These are phyloP conservation scores for Colistium nudipinnis DNA, from an alignment of 2,113 vertebrate species.

Conservation along the genomic window DNA sequence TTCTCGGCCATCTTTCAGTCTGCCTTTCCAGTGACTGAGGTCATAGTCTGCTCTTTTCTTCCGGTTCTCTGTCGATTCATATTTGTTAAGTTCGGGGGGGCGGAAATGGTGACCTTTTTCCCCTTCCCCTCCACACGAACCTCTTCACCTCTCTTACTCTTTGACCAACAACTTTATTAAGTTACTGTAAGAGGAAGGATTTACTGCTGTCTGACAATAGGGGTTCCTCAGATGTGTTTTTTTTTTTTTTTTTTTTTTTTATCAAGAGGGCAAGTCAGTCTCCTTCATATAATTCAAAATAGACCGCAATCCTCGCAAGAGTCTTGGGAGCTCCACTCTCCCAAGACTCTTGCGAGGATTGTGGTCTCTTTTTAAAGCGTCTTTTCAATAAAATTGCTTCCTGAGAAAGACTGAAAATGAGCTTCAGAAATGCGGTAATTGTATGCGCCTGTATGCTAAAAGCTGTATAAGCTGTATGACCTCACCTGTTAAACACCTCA, in stretches of 20 bases:
- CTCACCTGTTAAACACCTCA: background rate
- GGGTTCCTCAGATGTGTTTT: too few relatives aligned
- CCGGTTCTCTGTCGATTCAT: slow-evolving; percentile 5
- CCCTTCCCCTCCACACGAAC: background rate
- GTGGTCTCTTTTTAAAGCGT: too few relatives aligned
- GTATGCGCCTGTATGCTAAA: background rate
- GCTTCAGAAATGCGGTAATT: too few relatives aligned
- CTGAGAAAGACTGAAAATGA: too few relatives aligned
- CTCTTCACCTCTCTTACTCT: slow-evolving; percentile 8
- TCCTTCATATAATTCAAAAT: too few relatives aligned
- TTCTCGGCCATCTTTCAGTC: background rate
- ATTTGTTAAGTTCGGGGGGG: slow-evolving; percentile 7
- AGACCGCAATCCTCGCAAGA: too few relatives aligned
- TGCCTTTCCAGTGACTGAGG: background rate
- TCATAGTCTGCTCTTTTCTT: slow-evolving; percentile 18
- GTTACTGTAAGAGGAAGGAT: slow-evolving; percentile 38
- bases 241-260: too few relatives aligned
- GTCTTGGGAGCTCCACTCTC: too few relatives aligned
- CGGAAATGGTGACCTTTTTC: slow-evolving; percentile 44
- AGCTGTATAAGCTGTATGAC: background rate
- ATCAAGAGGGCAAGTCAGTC: too few relatives aligned
- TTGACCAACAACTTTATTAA: slow-evolving; percentile 27
- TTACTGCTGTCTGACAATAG: background rate
- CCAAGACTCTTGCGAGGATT: too few relatives aligned
- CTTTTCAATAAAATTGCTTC: too few relatives aligned